These are phyloP conservation scores for Thaleichthys pacificus DNA, from an alignment of 2,797 vertebrate genomes.

Conservation along the genomic window DNA sequence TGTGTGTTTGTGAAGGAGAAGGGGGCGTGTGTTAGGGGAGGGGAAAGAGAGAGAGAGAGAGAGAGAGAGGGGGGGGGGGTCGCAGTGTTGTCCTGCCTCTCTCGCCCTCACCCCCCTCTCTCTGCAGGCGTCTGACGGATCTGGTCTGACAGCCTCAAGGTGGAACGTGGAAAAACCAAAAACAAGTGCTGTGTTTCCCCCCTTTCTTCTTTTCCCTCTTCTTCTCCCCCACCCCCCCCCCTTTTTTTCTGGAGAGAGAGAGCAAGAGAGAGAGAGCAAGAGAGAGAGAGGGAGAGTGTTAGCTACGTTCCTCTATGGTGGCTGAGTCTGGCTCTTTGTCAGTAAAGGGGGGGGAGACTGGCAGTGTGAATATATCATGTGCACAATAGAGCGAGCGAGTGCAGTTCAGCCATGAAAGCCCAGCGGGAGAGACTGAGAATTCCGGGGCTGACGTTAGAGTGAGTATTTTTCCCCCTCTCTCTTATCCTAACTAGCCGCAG, in stretches of 20 bases:
- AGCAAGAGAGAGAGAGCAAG: not conserved
- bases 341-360: conserved; percentile 79
- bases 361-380: conserved; percentile 86
- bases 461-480: conserved; percentile 90
- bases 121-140: conserved; percentile 74
- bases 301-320: conserved; percentile 81
- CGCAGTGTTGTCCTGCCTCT: conserved; percentile 72
- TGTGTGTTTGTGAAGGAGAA: conserved; percentile 35
- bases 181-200: conserved; percentile 66
- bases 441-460: conserved; percentile 99
- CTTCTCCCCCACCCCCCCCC: conserved; percentile 56
- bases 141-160: conserved; percentile 81
- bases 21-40: conserved; percentile 62
- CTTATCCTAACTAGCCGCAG: conserved; percentile 26
- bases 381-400: conserved; percentile 90
- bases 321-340: conserved; percentile 88
- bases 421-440: conserved; percentile 99
- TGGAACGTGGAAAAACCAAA: conserved; percentile 87
- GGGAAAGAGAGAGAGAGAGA: too few species aligned
- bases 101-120: conserved; percentile 40
- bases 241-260: conserved; percentile 32
- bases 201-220: not conserved
- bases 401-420: conserved; percentile 94
- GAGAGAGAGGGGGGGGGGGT: conserved; percentile 26
- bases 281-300: conserved; percentile 51